Evolutionary conservation across 2,797 vertebrate species (phyloP), one percentile per base, ranked within the genome.

Genomic region (Synaphobranchus kaupii): DNA sequence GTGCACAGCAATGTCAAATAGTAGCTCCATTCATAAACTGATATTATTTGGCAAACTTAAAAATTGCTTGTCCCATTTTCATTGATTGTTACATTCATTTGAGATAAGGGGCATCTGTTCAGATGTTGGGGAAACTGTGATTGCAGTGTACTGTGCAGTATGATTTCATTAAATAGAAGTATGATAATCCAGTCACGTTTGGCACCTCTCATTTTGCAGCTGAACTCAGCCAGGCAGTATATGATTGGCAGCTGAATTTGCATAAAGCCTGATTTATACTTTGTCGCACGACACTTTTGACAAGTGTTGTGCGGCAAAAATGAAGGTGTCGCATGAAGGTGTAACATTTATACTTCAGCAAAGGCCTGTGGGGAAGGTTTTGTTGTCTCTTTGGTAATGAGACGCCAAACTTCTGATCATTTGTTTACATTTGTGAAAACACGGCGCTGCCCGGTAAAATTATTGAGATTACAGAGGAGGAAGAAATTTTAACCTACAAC

Each of bases 121-220:
- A 31, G 68, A 31, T 71, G 68, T 10, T n/a, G 28, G 34, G 34
- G 73, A 4, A 20, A n/a, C 78, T 81, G 25, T n/a, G 20, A 68
- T 1, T 47, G n/a, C 9, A 44, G 2, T 48, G 17, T 34, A n/a
- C 10, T 34, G 13, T 31, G 4, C 7, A 50, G 34, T 73, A 58
- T 17, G 60, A n/a, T 84, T 66, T 44, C 58, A 68, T 52, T 87
- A 28, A 54, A 73, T n/a, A 73, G 8, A 50, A 84, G 47, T 20
- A 68, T 87, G 86, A 28, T 73, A 63, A 84, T 87, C 50, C 39
- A 54, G 47, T 84, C 82, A 87, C 68, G 20, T 31, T 56, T 83
- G 31, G 58, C 34, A 63, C 83, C n/a, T 50, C 66, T 84, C 71
- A 44, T 78, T 78, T 47, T 25, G 63, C 28, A 31, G 48, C 39